Percentiles rank a stretch among this genome's conserved stretches.
Evolutionary conservation across 2,888 invertebrate species (phyloP).

Genomic region (Pristionchus entomophagus): DNA sequence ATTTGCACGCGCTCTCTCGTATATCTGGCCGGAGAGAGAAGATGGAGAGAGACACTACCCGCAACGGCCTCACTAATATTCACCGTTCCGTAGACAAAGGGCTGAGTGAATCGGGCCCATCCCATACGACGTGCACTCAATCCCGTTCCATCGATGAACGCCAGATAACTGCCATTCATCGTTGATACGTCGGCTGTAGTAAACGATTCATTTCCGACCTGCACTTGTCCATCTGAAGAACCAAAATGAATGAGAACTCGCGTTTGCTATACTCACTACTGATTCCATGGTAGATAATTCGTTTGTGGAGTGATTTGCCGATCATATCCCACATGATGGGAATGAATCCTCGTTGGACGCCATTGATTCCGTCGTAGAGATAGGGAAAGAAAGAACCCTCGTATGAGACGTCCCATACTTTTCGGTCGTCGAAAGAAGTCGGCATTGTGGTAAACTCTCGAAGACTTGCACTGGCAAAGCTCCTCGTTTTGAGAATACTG

Average conservation of each 20-base stretch:
- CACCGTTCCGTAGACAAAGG: neutral
- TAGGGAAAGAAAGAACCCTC: slow-evolving; percentile 3
- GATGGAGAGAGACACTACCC: too few species aligned
- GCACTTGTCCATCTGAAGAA: neutral
- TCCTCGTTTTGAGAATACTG: neutral
- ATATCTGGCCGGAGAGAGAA: too few species aligned
- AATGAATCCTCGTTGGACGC: neutral
- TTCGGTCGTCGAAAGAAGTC: neutral
- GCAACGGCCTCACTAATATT: too few species aligned
- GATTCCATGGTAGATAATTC: neutral
- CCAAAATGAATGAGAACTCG: neutral
- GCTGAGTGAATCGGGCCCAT: neutral
- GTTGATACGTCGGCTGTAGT: neutral
- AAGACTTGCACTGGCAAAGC: neutral
- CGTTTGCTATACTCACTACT: neutral
- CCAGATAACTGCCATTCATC: neutral
- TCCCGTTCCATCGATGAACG: neutral
- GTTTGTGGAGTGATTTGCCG: neutral
- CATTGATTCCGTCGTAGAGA: neutral
- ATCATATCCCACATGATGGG: neutral
- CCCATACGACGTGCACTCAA: neutral
- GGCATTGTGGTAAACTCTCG: neutral
- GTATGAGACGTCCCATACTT: neutral
- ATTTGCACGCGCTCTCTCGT: too few species aligned
- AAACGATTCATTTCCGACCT: neutral